These are phyloP conservation scores for Oryzias melastigma DNA, from an alignment of 2,113 vertebrate genomes.

Conservation along the genomic window DNA sequence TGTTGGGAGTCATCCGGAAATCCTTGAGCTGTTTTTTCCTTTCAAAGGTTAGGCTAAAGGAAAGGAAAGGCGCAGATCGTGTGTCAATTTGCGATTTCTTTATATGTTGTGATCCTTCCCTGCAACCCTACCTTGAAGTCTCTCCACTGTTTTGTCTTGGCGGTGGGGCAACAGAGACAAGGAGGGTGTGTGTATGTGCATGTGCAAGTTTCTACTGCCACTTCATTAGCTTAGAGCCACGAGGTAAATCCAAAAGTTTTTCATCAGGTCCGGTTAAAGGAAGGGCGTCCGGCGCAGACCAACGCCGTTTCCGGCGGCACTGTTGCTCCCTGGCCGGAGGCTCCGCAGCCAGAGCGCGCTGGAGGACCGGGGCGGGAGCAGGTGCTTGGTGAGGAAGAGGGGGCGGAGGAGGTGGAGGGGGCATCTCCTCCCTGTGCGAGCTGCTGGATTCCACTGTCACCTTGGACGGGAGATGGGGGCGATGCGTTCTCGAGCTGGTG, in stretches of 20 bases:
- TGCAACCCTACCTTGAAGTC: slow-evolving; percentile 73
- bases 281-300: slow-evolving; percentile 76
- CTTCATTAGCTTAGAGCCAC: slow-evolving; percentile 77
- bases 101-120: slow-evolving; percentile 58
- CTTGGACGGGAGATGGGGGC: slow-evolving; percentile 42
- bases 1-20: slow-evolving; percentile 53
- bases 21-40: slow-evolving; percentile 58
- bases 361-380: slow-evolving; percentile 19
- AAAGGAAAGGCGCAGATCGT: slow-evolving; percentile 40
- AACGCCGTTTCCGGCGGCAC: slow-evolving; percentile 73
- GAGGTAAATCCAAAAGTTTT: slow-evolving; percentile 77
- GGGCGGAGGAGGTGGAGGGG: slow-evolving; percentile 67
- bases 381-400: slow-evolving; percentile 52
- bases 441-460: slow-evolving; percentile 42
- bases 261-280: slow-evolving; percentile 51
- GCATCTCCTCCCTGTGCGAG: slow-evolving; percentile 67
- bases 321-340: slow-evolving; percentile 43
- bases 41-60: slow-evolving; percentile 1
- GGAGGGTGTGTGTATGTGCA: slow-evolving; percentile 61
- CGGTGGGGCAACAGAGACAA: slow-evolving; percentile 67
- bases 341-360: slow-evolving; percentile 8
- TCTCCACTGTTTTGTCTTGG: slow-evolving; percentile 64
- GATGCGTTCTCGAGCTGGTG: slow-evolving; percentile 47
- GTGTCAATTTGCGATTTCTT: slow-evolving; percentile 52
- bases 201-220: slow-evolving; percentile 72